phyloP scores from a whole-genome alignment of 2,113 vertebrate species.

The Hypanus sabinus region DNA sequence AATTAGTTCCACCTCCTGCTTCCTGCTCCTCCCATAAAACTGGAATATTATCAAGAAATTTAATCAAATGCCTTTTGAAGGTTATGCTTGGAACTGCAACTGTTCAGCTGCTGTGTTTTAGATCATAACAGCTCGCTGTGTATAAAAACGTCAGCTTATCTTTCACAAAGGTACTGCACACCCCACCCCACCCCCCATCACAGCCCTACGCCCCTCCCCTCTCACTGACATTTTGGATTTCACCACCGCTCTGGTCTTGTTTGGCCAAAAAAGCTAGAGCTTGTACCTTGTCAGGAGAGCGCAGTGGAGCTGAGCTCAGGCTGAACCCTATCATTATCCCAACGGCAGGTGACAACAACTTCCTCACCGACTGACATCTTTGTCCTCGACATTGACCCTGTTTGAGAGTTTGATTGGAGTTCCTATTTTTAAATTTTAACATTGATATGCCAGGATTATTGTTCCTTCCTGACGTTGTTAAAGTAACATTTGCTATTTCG shows the following conservation, averaged over 20 bases:
- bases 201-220: no score
- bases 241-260: neutral
- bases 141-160: no score
- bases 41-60: neutral
- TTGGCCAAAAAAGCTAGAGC: neutral
- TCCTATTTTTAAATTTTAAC: slow-evolving; percentile 16
- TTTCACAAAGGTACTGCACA: no score
- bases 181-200: no score
- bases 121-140: neutral
- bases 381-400: neutral
- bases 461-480: neutral
- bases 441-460: neutral
- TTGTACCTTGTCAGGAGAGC: neutral
- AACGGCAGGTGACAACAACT: neutral
- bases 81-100: no score
- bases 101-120: neutral
- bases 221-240: no score
- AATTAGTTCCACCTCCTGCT: neutral
- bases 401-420: neutral
- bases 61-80: neutral
- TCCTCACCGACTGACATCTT: neutral
- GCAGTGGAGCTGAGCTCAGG: neutral
- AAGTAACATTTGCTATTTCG: neutral
- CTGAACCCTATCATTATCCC: neutral
- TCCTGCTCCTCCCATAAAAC: neutral